Base-by-base conservation (phyloP, 2,888 invertebrate species). In the Aphrophora alni region DNA sequence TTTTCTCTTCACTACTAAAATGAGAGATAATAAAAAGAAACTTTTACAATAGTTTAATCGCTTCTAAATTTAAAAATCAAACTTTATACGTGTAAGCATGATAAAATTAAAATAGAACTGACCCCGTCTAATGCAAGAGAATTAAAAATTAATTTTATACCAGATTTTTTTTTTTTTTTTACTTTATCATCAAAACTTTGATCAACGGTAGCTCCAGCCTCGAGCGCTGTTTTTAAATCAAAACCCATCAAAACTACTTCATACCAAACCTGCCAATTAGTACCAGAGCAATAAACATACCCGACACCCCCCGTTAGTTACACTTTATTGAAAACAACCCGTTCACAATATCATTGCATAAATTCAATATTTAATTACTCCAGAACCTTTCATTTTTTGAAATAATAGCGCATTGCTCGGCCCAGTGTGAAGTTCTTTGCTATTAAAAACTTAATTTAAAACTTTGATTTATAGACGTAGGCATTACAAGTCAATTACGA, bases 361-460 rank as follows among this genome's bases (percentile, higher is more conserved):
- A 59, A 59, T 59, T 59, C 59, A 5, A 21, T 59, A 59, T 59
- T 59, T 59, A 59, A 59, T 59, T 59, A 59, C 59, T 21, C 59
- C 0, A 3, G 4, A 21, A n/a, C 59, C 59, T 0, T n/a, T 21
- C 12, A 2, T 10, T 14, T 44, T 44, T 44, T 33, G 8, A 8
- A 44, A 44, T 44, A 44, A 44, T 2, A 44, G 44, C 44, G 44
- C 3, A 14, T 14, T 69, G 73, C 25, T 77, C 27, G 73, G 33
- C 78, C 59, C 59, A 73, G 38, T 33, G 75, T 24, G 44, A 25
- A 69, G 73, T 73, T 38, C 24, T 17, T 38, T 38, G 27, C 27
- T 73, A 79, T 74, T 79, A 79, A 74, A 79, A 79, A 79, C 74
- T 74, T 79, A 79, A 79, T 79, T 68, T 79, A 79, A 79, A 79